These are phyloP conservation scores for Epistrophe grossulariae DNA, from an alignment of 2,888 invertebrate species.

Conservation along the genomic window DNA sequence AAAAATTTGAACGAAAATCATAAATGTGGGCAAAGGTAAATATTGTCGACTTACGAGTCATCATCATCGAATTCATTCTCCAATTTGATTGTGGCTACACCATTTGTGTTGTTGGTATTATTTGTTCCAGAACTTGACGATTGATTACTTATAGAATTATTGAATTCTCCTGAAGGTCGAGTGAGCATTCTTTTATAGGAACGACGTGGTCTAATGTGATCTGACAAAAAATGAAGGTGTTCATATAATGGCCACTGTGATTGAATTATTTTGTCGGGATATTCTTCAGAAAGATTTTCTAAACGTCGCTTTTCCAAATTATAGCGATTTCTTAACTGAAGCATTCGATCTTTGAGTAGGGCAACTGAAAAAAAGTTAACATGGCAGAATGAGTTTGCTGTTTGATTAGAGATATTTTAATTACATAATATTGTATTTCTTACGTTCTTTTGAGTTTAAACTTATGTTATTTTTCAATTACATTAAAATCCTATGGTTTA, in stretches of 20 bases:
- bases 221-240: slow-evolving; percentile 82
- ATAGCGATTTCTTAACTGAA: slow-evolving; percentile 83
- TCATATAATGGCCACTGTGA: slow-evolving; percentile 83
- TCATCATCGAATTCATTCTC: slow-evolving; percentile 75
- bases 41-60: slow-evolving; percentile 61
- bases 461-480: no score
- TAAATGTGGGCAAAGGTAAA: neutral
- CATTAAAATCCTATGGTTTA: no score
- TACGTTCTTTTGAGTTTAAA: neutral
- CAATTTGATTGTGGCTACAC: slow-evolving; percentile 77
- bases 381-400: neutral
- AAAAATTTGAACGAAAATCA: neutral
- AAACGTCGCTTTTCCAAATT: slow-evolving; percentile 83
- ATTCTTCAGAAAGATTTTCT: slow-evolving; percentile 80
- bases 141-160: slow-evolving; percentile 62
- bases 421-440: neutral
- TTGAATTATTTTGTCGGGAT: slow-evolving; percentile 78
- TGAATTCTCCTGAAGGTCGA: slow-evolving; percentile 58
- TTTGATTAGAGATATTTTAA: neutral
- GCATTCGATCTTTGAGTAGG: slow-evolving; percentile 83
- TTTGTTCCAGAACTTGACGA: slow-evolving; percentile 63
- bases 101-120: slow-evolving; percentile 73
- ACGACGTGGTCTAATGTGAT: slow-evolving; percentile 82
- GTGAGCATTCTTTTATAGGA: slow-evolving; percentile 81
- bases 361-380: slow-evolving; percentile 78